Evolutionary conservation across 1,140 invertebrate genomes (phyloP).

Genomic region (Drosophila parabipectinata): DNA sequence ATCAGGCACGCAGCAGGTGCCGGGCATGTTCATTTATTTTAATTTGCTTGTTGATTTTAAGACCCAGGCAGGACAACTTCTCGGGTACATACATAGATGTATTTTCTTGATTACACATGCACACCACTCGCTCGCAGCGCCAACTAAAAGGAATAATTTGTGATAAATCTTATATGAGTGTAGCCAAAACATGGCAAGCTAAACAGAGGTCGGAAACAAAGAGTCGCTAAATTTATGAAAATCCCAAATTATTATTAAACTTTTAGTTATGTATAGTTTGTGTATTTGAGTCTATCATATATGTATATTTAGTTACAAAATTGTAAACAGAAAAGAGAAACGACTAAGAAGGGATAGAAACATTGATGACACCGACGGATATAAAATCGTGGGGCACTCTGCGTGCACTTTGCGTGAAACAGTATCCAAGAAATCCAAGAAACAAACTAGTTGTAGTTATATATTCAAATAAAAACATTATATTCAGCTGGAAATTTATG

Average conservation of each 20-base stretch:
- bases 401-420: conserved; percentile 11
- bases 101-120: conserved; percentile 43
- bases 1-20: conserved; percentile 24
- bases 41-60: conserved; percentile 14
- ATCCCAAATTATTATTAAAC: conserved; percentile 26
- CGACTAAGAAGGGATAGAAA: conserved; percentile 38
- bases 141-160: conserved; percentile 63
- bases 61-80: neutral
- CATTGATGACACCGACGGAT: conserved; percentile 36
- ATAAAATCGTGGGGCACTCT: conserved; percentile 13
- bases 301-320: conserved; percentile 52
- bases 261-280: conserved; percentile 42
- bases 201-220: neutral
- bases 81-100: conserved; percentile 31
- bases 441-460: conserved; percentile 47
- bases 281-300: conserved; percentile 30
- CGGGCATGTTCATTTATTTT: conserved; percentile 16
- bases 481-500: conserved; percentile 31
- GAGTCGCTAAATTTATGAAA: conserved; percentile 23
- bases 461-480: conserved; percentile 53
- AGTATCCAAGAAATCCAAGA: conserved; percentile 48
- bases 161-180: conserved; percentile 39
- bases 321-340: conserved; percentile 38
- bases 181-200: conserved; percentile 12
- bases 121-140: conserved; percentile 30